These are phyloP conservation scores for Polyodon spathula DNA, from an alignment of 2,113 vertebrate species.

Conservation along the genomic window DNA sequence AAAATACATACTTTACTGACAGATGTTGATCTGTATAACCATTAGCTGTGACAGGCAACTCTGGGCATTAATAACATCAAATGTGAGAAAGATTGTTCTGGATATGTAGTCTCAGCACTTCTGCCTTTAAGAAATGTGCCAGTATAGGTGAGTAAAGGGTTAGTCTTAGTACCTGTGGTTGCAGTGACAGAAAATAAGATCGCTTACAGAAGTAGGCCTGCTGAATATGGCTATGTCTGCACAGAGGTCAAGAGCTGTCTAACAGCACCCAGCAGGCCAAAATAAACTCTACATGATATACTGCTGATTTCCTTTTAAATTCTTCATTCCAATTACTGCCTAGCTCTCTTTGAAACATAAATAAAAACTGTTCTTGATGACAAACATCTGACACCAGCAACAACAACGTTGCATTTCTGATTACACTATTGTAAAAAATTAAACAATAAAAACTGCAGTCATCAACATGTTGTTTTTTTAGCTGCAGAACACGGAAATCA, in stretches of 20 bases:
- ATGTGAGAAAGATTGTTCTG: too few species aligned
- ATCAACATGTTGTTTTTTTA: slow-evolving; percentile 38
- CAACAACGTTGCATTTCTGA: too few species aligned
- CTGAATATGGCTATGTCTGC: slow-evolving; percentile 66
- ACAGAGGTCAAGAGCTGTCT: slow-evolving; percentile 76
- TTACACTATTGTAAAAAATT: too few species aligned
- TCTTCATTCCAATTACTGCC: slow-evolving; percentile 31
- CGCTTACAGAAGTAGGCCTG: slow-evolving; percentile 11
- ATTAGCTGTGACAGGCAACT: too few species aligned
- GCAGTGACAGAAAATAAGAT: neutral
- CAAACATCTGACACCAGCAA: too few species aligned
- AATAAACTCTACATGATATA: slow-evolving; percentile 85
- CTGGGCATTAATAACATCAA: too few species aligned
- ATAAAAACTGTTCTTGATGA: too few species aligned
- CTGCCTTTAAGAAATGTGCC: too few species aligned
- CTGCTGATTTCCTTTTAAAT: slow-evolving; percentile 75
- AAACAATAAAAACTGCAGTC: slow-evolving; percentile 45
- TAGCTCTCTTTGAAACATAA: neutral
- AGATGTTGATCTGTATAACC: too few species aligned
- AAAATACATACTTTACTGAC: too few species aligned
- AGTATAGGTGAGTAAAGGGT: too few species aligned
- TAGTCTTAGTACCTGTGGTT: neutral
- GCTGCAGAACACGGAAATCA: slow-evolving; percentile 40
- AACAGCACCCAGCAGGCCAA: slow-evolving; percentile 72
- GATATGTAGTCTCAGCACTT: too few species aligned